Evolutionary conservation across 2,113 vertebrate species (phyloP), one percentile per base, ranked within the genome.

Genomic region (Talpa occidentalis): DNA sequence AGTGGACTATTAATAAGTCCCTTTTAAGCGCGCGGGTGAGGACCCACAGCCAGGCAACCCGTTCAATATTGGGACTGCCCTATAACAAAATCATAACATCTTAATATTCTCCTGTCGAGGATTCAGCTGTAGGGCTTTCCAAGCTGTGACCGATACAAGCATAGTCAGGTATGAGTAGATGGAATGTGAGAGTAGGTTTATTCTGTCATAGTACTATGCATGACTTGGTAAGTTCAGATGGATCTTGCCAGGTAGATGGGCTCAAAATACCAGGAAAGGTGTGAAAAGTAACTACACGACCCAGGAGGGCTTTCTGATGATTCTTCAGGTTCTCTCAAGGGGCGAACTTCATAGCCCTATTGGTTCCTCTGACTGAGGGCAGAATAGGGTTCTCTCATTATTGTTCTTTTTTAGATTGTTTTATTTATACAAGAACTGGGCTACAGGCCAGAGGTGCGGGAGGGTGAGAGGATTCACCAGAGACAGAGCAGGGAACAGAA

Each of bases 171-270:
- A 9, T 37, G 26, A 83, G 32, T 9, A 77, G 59, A 19, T 6
- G n/a, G 69, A 78, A 62, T 82, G n/a, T 64, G 95, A 87, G 10
- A 52, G 69, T 52, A 37, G 62, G 37, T 79, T 91, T 81, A 40
- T 81, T 77, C 47, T 76, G 35, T 49, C 84, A 47, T 1, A 35
- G 74, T 22, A 44, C 26, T 74, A 10, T 49, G 21, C n/a, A 24
- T 59, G 19, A 17, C 32, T 80, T 49, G 60, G 11, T 52, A 47
- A 64, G 10, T 87, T 84, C 82, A 59, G 77, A 10, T 83, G 26
- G 64, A 15, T 83, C 70, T 89, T 54, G 44, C 66, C 22, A 24
- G 2, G 14, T 21, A 15, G 40, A 62, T 47, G n/a, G 42, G 17
- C n/a, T 32, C 37, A 76, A 52, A 2, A 94, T 28, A 42, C 30